These are phyloP conservation scores for Eulemur mongoz DNA, from an alignment of 2,797 vertebrate species.

Conservation along the genomic window DNA sequence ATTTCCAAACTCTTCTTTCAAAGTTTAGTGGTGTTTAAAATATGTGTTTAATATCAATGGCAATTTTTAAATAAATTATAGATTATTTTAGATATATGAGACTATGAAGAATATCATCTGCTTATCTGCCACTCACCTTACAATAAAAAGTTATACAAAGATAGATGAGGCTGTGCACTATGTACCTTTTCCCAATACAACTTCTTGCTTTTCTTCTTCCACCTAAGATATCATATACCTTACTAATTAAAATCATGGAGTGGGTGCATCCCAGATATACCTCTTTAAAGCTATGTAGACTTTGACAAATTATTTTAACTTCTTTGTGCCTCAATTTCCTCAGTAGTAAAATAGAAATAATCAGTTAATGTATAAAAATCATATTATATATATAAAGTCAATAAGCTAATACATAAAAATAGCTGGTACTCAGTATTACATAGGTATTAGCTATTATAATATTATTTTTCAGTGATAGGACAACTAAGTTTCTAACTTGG, in stretches of 20 bases:
- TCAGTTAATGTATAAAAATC: neutral
- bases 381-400: neutral
- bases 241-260: neutral
- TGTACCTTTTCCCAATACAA: neutral
- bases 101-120: neutral
- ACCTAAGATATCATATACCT: neutral
- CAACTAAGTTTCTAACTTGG: neutral
- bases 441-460: neutral
- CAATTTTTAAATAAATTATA: neutral
- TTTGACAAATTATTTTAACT: neutral
- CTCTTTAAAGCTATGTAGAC: neutral
- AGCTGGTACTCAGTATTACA: neutral
- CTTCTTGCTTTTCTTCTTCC: neutral
- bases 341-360: neutral
- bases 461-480: neutral
- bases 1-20: neutral
- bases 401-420: neutral
- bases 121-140: neutral
- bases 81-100: neutral
- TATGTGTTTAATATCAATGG: neutral
- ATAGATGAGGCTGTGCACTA: neutral
- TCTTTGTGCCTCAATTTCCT: neutral
- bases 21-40: neutral
- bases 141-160: neutral
- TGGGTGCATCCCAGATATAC: neutral